phyloP scores from a whole-genome alignment of 2,888 invertebrate species.

The Tromatobia lineatoria region DNA sequence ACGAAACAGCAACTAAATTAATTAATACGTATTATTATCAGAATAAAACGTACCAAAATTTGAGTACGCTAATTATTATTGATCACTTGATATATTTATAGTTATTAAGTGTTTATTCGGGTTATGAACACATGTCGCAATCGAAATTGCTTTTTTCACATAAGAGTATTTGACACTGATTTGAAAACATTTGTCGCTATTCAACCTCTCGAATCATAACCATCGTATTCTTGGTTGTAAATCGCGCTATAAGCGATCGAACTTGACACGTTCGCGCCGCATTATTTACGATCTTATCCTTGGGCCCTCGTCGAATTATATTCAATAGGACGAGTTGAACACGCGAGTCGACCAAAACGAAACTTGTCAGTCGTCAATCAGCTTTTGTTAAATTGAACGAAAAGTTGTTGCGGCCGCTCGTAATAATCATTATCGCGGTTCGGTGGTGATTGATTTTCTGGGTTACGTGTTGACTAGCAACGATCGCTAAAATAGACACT shows the following conservation, averaged over 20 bases:
- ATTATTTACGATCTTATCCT: conserved; percentile 52
- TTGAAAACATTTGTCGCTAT: not conserved
- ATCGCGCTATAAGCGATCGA: conserved; percentile 27
- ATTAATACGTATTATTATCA: too few relatives aligned
- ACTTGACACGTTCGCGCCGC: conserved; percentile 16
- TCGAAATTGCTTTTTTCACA: not conserved
- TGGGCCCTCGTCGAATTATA: conserved; percentile 47
- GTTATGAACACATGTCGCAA: too few relatives aligned
- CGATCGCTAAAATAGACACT: not conserved
- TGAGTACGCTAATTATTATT: too few relatives aligned
- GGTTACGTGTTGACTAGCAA: not conserved
- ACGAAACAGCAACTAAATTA: too few relatives aligned
- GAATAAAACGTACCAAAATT: too few relatives aligned
- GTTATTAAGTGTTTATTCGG: too few relatives aligned
- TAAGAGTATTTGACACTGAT: not conserved
- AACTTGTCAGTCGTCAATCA: not conserved
- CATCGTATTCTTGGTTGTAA: conserved; percentile 32
- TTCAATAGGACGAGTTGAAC: conserved; percentile 18
- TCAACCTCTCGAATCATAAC: conserved; percentile 37
- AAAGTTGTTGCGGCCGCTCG: not conserved
- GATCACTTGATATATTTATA: too few relatives aligned
- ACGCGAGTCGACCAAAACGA: conserved; percentile 10
- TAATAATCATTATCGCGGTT: not conserved
- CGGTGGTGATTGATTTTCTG: not conserved
- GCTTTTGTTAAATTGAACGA: conserved; percentile 9